These are phyloP conservation scores for Pachymerium ferrugineum DNA, from an alignment of 2,888 invertebrate genomes.

Conservation along the genomic window DNA sequence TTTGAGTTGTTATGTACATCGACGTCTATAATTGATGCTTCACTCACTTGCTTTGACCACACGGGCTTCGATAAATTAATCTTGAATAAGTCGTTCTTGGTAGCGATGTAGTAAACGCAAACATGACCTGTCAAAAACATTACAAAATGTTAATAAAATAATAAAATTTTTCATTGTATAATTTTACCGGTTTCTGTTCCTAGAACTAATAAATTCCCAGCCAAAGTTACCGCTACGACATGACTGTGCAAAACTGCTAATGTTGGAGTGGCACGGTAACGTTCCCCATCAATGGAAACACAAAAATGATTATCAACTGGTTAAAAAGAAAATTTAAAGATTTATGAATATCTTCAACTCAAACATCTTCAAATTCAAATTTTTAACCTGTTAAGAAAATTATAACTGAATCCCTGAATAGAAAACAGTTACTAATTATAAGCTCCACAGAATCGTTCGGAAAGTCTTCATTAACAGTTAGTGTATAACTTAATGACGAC, in stretches of 20 bases:
- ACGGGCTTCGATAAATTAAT: neutral
- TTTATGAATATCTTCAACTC: neutral
- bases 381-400: constrained; percentile 22
- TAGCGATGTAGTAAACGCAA: neutral
- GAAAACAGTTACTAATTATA: neutral
- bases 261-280: neutral
- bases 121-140: neutral
- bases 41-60: neutral
- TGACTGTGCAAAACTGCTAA: neutral
- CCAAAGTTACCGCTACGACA: neutral
- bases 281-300: neutral
- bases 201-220: constrained; percentile 1
- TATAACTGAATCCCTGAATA: constrained; percentile 1
- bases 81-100: neutral
- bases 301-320: constrained; percentile 1
- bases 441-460: neutral
- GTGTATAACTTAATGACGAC: neutral
- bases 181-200: constrained; percentile 27
- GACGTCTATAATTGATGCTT: neutral
- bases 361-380: neutral
- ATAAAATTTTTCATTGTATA: too few relatives aligned
- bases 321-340: neutral
- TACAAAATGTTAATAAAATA: neutral
- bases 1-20: neutral
- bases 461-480: neutral